Evolutionary conservation across 2,888 invertebrate species (phyloP).

Genomic region (Phorcus lineatus): DNA sequence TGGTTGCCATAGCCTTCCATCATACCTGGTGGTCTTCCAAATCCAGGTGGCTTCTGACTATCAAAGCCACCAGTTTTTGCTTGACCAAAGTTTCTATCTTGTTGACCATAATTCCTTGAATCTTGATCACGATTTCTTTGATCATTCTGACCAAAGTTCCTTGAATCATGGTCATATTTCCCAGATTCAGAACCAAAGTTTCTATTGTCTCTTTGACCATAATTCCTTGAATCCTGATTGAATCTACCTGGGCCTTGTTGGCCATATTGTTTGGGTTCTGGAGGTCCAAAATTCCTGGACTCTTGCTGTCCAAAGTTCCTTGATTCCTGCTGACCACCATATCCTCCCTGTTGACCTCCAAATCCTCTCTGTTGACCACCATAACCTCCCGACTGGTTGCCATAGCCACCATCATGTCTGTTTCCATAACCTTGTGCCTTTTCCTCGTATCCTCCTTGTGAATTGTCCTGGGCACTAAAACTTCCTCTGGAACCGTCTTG

Average conservation of each 20-base stretch:
- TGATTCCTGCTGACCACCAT: conserved; percentile 33
- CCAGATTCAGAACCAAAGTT: not conserved
- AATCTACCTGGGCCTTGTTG: conserved; percentile 8
- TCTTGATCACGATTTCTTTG: not conserved
- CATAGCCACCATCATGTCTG: not conserved
- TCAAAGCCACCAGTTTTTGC: not conserved
- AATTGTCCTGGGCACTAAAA: conserved; percentile 3
- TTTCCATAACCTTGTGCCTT: not conserved
- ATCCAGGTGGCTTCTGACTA: not conserved
- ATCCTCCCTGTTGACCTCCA: conserved; percentile 27
- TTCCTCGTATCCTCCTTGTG: conserved; percentile 31
- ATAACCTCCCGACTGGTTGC: conserved; percentile 19
- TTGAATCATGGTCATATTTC: conserved; percentile 15
- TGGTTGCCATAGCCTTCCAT: not conserved
- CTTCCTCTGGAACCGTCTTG: not conserved
- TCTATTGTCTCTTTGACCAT: conserved; percentile 2
- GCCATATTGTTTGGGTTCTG: not conserved
- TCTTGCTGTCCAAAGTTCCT: conserved; percentile 22
- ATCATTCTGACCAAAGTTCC: not conserved
- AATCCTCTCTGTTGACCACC: conserved; percentile 30
- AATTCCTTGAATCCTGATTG: conserved; percentile 33
- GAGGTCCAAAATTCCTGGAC: not conserved
- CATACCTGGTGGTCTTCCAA: not conserved
- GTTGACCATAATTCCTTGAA: not conserved
- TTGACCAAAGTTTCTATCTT: not conserved